Evolutionary conservation across 2,113 vertebrate genomes (phyloP), one percentile per base, ranked within the genome.

Genomic region (Sturnira hondurensis): DNA sequence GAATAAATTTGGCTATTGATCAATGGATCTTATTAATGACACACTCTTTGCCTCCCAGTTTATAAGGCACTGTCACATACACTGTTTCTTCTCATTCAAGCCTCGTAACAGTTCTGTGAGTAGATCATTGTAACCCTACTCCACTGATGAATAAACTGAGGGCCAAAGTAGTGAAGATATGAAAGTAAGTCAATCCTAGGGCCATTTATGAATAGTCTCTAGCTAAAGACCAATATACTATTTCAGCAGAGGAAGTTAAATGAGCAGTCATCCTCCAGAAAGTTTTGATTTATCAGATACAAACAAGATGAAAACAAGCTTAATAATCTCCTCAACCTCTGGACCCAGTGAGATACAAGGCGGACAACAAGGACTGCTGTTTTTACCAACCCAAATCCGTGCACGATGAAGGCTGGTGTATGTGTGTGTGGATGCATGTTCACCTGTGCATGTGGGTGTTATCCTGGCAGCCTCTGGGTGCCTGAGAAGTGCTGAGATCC

Each of bases 301-400:
- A 33, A 80, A 28, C 36, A 73, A 90, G 83, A 41, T 94, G 11
- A 85, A 93, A 94, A 71, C 81, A 22, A 76, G 41, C 9, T 56
- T 41, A 54, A 74, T 15, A 56, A 89, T 45, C 47, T 78, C 43
- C 58, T 74, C 47, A 89, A 11, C 15, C 5, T 26, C 4, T 67
- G 26, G 24, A n/a, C 56, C 43, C 33, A 41, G 31, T 58, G n/a
- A 78, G 76, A 83, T 68, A 31, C 28, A 80, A 89, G 26, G 10
- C 76, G 11, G 68, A 78, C 13, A 41, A n/a, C 4, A 67, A 86
- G 19, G 41, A 67, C 4, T 15, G 16, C 22, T 68, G 3, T 78
- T 50, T 45, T 63, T 28, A 91, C 41, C 47, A 50, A 13, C 31
- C n/a, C n/a, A 38, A 83, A 43, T 4, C 19, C 22, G 45, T 2